phyloP scores from a whole-genome alignment of 2,113 vertebrate species.

The Syngnathus typhle region DNA sequence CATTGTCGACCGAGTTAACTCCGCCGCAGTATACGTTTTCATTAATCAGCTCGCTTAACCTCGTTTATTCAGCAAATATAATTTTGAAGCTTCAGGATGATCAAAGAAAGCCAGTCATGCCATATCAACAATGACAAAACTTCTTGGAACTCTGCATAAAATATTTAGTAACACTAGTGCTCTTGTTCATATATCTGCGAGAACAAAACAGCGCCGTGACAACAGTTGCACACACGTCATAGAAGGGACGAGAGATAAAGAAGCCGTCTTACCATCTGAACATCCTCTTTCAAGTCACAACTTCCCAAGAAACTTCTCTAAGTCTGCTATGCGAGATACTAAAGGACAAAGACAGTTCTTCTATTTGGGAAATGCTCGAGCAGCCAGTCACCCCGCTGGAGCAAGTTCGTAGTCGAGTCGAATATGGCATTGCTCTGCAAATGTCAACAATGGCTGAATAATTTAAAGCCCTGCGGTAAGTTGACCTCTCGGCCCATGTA shows the following conservation, averaged over 20 bases:
- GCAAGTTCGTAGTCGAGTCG: conserved; percentile 32
- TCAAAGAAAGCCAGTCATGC: no score
- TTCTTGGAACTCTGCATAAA: no score
- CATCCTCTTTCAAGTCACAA: conserved; percentile 34
- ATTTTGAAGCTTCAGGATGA: no score
- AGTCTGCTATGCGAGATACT: conserved; percentile 6
- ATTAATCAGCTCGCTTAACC: conserved; percentile 8
- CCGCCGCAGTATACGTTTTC: conserved; percentile 5
- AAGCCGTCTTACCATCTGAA: conserved; percentile 51
- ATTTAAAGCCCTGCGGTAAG: conserved; percentile 61
- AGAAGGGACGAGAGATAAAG: conserved; percentile 11
- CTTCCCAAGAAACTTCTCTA: conserved; percentile 18
- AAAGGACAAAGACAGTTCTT: conserved; percentile 31
- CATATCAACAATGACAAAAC: no score
- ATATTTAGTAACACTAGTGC: no score
- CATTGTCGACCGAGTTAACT: conserved; percentile 30
- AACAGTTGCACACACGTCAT: conserved; percentile 1
- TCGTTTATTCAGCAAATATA: not conserved
- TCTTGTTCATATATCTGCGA: no score
- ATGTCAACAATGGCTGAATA: conserved; percentile 64
- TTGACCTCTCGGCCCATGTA: conserved; percentile 38
- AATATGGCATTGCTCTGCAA: conserved; percentile 43
- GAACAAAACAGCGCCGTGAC: not conserved
- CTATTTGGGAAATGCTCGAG: conserved; percentile 17
- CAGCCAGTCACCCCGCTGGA: conserved; percentile 2